A percentile compares a stretch with the other conserved stretches of the same genome.
phyloP scores from a whole-genome alignment of 2,797 vertebrate genomes.

The Chelidonichthys spinosus region DNA sequence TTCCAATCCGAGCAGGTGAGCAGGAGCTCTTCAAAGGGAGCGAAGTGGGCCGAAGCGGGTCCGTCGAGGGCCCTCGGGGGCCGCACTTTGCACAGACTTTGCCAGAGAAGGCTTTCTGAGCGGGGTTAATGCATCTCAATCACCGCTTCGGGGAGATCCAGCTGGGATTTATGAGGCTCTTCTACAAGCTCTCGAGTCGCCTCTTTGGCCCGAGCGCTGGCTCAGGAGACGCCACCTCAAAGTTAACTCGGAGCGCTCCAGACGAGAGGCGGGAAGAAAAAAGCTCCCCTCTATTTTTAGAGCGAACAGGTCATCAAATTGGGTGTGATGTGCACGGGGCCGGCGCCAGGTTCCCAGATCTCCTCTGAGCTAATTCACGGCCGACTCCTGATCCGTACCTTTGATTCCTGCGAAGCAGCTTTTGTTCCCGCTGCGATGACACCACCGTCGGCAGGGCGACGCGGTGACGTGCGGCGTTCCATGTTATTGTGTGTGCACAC shows the following conservation, averaged over 20 bases:
- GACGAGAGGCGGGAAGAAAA: slow-evolving; percentile 22
- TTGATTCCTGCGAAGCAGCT: slow-evolving; percentile 26
- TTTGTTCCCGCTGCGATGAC: slow-evolving; percentile 30
- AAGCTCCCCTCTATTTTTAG: slow-evolving; percentile 30
- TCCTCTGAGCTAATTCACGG: slow-evolving; percentile 15
- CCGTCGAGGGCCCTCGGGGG: slow-evolving; percentile 34
- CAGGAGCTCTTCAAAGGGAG: slow-evolving; percentile 37
- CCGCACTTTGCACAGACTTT: slow-evolving; percentile 42
- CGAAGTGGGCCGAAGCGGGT: slow-evolving; percentile 37
- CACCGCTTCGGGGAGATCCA: slow-evolving; percentile 62
- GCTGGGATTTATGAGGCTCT: slow-evolving; percentile 67
- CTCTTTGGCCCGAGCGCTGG: slow-evolving; percentile 39
- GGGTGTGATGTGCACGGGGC: background rate
- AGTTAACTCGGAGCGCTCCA: slow-evolving; percentile 32
- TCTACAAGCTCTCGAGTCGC: slow-evolving; percentile 46
- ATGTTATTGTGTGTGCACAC: slow-evolving; percentile 5
- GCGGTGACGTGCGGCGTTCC: background rate
- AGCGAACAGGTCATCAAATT: slow-evolving; percentile 5
- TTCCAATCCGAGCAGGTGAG: slow-evolving; percentile 42
- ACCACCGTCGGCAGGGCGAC: slow-evolving; percentile 23
- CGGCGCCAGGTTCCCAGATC: background rate
- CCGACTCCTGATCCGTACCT: slow-evolving; percentile 1
- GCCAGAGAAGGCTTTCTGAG: slow-evolving; percentile 57
- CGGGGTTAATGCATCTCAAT: slow-evolving; percentile 67
- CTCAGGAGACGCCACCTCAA: slow-evolving; percentile 52